phyloP scores from a whole-genome alignment of 2,113 vertebrate genomes.

The Nesogale talazaci region DNA sequence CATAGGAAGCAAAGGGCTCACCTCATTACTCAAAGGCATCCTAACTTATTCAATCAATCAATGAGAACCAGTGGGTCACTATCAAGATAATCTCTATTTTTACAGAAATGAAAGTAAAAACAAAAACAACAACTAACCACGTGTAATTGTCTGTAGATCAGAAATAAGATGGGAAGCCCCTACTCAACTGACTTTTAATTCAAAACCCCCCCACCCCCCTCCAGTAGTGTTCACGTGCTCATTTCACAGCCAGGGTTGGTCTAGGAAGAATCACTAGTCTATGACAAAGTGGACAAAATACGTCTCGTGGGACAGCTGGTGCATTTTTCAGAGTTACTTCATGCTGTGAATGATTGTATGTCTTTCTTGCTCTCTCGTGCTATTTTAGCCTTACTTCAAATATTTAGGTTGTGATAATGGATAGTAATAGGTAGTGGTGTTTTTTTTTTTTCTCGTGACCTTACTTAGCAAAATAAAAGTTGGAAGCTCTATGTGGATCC shows the following conservation, averaged over 20 bases:
- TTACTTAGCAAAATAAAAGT: neutral
- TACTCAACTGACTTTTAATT: neutral
- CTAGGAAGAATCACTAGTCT: neutral
- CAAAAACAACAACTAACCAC: no score
- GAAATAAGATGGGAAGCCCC: neutral
- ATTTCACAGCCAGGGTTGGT: neutral
- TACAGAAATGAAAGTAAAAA: conserved; percentile 22
- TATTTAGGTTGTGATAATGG: neutral
- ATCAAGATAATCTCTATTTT: conserved; percentile 41
- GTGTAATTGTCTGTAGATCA: neutral
- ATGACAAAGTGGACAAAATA: neutral
- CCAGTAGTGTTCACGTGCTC: neutral
- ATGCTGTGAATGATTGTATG: neutral
- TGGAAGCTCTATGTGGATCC: neutral
- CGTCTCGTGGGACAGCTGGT: neutral
- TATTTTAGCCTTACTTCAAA: neutral
- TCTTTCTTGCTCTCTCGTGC: neutral
- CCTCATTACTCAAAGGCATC: neutral
- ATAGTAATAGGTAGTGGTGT: neutral
- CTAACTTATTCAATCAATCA: neutral
- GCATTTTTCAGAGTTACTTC: neutral
- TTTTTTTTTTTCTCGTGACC: neutral
- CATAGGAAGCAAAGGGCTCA: rapidly evolving
- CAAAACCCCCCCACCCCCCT: neutral
- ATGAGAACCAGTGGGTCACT: conserved; percentile 1